These are phyloP conservation scores for Paramisgurnus dabryanus DNA, from an alignment of 2,113 vertebrate species.

Conservation along the genomic window DNA sequence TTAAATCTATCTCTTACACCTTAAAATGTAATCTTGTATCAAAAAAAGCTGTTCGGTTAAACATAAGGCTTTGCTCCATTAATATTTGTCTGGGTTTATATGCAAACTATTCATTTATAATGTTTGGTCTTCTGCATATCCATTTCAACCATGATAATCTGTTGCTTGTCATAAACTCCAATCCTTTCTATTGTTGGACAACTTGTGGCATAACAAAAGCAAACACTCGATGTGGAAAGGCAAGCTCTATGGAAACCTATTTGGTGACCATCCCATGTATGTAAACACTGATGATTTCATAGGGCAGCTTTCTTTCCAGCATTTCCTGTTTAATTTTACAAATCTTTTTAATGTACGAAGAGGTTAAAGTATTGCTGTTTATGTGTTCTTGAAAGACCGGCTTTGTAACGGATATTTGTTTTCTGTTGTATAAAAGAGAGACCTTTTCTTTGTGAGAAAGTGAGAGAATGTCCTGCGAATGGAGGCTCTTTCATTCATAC, in stretches of 20 bases:
- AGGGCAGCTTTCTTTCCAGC: background rate
- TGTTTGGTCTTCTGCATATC: background rate
- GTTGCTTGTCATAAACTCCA: background rate
- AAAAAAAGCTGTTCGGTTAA: background rate
- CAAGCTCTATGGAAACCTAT: background rate
- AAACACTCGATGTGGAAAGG: background rate
- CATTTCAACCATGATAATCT: conserved; percentile 6
- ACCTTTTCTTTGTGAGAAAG: background rate
- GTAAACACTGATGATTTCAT: background rate
- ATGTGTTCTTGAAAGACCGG: background rate
- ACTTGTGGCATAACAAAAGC: background rate
- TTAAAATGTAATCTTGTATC: background rate
- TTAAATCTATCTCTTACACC: background rate
- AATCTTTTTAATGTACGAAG: background rate
- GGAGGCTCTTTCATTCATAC: background rate
- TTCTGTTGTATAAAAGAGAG: background rate
- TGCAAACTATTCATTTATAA: background rate
- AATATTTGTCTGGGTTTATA: background rate
- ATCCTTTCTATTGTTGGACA: background rate
- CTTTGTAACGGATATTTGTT: conserved; percentile 19
- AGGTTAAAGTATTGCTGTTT: background rate
- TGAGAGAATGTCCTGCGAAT: background rate
- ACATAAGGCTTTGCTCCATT: background rate
- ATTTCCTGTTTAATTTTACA: background rate
- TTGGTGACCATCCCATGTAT: background rate